Evolutionary conservation across 2,113 vertebrate genomes (phyloP), one percentile per base, ranked within the genome.

Genomic region (Bombycilla garrulus): DNA sequence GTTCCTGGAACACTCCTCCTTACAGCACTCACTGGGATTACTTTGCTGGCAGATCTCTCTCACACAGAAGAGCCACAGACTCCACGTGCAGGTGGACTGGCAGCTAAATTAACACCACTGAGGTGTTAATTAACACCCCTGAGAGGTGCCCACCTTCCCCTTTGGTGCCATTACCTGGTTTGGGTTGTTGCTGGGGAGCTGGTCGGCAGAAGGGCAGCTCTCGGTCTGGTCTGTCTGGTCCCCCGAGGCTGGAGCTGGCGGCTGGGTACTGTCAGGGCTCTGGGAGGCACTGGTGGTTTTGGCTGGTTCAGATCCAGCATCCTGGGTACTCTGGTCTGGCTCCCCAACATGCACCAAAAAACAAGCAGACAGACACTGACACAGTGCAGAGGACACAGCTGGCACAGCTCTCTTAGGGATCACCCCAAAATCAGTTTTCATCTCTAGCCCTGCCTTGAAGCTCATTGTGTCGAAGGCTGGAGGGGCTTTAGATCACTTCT

Each of bases 1-100:
- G 5, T 83, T 95, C 90, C 70, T 91, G 81, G 93, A 96, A 92
- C 74, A 12, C 38, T 90, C 18, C 78, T 95, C 85, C 88, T 76
- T 45, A 40, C 0, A 90, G 81, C 42, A 4, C 18, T 19, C 4
- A 15, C 31, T 58, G 48, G 26, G 60, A 35, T 35, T 48, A 16
- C 42, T 80, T 51, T 69, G 12, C 61, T 56, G 61, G 74, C n/a
- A 33, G 35, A 12, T 67, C 24, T 45, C 33, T 51, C 42, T 50
- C 35, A 25, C 45, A 48, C 13, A 61, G 25, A 70, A 69, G 42
- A 28, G 51, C 74, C 4, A 0, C 38, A 54, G 65, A 15, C 11
- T 57, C 24, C 13, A 35, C 2, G 0, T 0, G 9, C 23, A 6
- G 1, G 0, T 3, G 64, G n/a, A 19, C 24, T 48, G 15, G 28